Conservation (phyloP, 1,140 invertebrate genomes). For the Campoletis sonorensis region DNA sequence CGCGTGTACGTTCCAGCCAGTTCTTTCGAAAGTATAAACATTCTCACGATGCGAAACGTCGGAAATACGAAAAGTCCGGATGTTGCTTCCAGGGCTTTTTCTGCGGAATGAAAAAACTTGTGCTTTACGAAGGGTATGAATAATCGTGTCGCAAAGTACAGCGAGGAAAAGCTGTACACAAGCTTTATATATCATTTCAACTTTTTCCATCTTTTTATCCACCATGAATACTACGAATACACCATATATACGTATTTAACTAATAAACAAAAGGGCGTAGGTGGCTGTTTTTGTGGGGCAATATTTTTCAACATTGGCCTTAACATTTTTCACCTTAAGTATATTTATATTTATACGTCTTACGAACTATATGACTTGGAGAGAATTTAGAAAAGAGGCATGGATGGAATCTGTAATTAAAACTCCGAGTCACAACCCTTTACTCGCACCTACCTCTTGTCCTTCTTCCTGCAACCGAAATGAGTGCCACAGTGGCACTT, state of each 20-base stretch:
- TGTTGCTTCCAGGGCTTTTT: constrained; percentile 1
- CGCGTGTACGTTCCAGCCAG: not conserved
- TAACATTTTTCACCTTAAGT: too few species aligned
- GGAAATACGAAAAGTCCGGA: constrained; percentile 1
- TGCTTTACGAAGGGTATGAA: constrained; percentile 37
- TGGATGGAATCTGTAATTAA: constrained; percentile 42
- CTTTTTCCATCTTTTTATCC: constrained; percentile 21
- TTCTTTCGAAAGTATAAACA: not conserved
- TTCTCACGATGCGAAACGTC: too few species aligned
- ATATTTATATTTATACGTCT: constrained; percentile 4
- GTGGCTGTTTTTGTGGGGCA: too few species aligned
- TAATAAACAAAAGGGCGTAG: too few species aligned
- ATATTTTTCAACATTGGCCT: too few species aligned
- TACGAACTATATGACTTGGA: not conserved
- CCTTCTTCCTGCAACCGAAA: not conserved
- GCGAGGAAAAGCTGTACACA: constrained; percentile 28
- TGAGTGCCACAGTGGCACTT: constrained; percentile 26
- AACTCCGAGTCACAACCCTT: constrained; percentile 17
- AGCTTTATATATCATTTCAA: constrained; percentile 21
- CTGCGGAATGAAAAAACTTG: constrained; percentile 38
- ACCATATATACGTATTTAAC: not conserved
- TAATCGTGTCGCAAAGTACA: constrained; percentile 39
- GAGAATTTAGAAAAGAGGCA: constrained; percentile 34
- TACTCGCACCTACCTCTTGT: not conserved
- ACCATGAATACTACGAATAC: not conserved